phyloP scores from a whole-genome alignment of 92 coral and sea anemone species.

The Diadumene lineata region DNA sequence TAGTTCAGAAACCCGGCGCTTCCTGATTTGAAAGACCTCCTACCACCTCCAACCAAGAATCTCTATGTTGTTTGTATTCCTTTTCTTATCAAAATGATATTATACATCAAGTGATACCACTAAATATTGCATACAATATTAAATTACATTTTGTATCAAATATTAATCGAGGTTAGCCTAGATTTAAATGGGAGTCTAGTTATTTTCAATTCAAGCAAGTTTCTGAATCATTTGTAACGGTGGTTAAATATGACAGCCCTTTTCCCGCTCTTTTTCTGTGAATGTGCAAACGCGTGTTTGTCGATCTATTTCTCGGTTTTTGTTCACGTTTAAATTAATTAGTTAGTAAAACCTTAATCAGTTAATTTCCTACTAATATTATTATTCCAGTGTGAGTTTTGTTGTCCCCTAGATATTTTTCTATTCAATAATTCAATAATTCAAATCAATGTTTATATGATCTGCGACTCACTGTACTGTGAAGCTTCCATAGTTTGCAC shows the following conservation, averaged over 20 bases:
- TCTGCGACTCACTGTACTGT: not conserved
- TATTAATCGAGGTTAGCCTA: not conserved
- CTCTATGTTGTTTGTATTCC: not conserved
- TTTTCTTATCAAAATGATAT: not conserved
- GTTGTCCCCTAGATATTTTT: conserved; percentile 16
- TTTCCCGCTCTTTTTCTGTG: conserved; percentile 34
- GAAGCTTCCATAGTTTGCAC: not conserved
- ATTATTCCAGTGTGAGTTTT: not conserved
- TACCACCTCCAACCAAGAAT: not conserved
- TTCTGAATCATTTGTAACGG: conserved; percentile 5
- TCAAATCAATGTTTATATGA: not conserved
- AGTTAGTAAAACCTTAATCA: not conserved
- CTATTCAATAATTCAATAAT: conserved; percentile 7
- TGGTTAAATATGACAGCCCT: not conserved
- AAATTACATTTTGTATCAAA: not conserved
- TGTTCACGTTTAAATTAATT: not conserved
- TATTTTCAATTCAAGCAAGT: too few relatives aligned
- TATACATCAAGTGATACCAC: not conserved
- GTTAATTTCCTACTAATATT: not conserved
- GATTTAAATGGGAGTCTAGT: too few relatives aligned
- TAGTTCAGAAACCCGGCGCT: not conserved
- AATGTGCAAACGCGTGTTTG: not conserved
- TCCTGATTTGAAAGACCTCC: not conserved
- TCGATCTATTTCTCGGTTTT: not conserved
- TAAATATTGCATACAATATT: not conserved